Conservation (phyloP, 2,888 invertebrate genomes). For the Adelognathus sp. region DNA sequence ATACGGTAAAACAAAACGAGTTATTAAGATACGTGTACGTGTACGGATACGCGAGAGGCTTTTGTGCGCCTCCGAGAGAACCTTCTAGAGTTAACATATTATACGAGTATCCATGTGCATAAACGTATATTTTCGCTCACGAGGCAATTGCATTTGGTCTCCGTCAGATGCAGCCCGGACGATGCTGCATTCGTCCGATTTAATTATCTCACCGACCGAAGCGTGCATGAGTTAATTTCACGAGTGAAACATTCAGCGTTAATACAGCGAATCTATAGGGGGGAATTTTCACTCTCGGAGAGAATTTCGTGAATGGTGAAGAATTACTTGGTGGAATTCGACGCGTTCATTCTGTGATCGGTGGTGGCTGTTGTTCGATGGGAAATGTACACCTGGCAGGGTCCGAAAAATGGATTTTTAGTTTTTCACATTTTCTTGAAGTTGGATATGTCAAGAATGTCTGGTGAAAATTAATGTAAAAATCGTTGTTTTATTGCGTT, state of each 20-base stretch:
- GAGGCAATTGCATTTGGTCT: not conserved
- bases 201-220: conserved; percentile 3
- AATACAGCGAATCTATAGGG: not conserved
- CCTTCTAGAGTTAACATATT: not conserved
- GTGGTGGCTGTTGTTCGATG: too few species aligned
- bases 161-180: not conserved
- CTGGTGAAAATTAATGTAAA: too few species aligned
- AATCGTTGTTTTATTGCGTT: too few species aligned
- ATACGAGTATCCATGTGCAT: not conserved
- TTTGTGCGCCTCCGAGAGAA: not conserved
- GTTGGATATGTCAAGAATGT: too few species aligned
- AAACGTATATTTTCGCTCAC: not conserved
- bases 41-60: not conserved
- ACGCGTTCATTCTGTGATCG: too few species aligned
- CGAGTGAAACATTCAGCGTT: not conserved
- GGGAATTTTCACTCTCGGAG: too few species aligned
- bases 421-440: too few species aligned
- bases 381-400: too few species aligned
- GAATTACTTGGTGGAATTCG: too few species aligned
- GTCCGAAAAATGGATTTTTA: too few species aligned
- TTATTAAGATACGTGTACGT: not conserved
- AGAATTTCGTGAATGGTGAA: too few species aligned
- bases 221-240: not conserved
- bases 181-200: not conserved
- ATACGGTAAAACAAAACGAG: conserved; percentile 8